These are phyloP conservation scores for Sarotherodon lohbergeri DNA, from an alignment of 2,113 vertebrate species.

Conservation along the genomic window DNA sequence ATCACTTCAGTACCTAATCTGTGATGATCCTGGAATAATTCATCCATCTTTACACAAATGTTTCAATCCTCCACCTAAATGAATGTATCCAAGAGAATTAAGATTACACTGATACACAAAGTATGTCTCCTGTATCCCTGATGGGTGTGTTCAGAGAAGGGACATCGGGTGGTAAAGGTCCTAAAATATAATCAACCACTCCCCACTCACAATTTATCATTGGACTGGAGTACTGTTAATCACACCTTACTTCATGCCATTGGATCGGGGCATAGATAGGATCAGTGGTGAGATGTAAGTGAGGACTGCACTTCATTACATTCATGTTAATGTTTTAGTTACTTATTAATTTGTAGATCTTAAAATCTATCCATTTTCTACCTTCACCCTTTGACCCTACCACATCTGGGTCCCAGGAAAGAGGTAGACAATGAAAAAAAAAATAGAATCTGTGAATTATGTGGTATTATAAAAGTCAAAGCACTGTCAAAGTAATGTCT, in stretches of 20 bases:
- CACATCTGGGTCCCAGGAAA: background rate
- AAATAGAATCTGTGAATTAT: background rate
- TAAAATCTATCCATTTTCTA: background rate
- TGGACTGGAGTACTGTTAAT: background rate
- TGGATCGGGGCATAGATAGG: background rate
- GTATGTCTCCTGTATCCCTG: background rate
- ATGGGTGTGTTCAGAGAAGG: background rate
- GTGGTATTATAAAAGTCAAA: background rate
- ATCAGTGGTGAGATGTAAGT: background rate
- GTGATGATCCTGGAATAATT: background rate
- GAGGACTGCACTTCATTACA: background rate
- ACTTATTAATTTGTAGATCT: background rate
- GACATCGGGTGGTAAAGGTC: background rate
- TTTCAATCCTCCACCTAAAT: background rate
- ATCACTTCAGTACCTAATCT: background rate
- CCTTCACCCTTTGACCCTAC: background rate
- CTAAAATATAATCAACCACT: background rate
- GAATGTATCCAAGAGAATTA: background rate
- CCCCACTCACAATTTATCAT: background rate
- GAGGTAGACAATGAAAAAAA: background rate
- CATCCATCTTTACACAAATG: background rate
- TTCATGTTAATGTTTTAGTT: background rate
- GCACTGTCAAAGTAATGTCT: background rate
- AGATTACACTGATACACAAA: background rate
- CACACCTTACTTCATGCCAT: background rate